Evolutionary conservation across 2,888 invertebrate species (phyloP), one percentile per base, ranked within the genome.

Genomic region (Torymus tubicola): DNA sequence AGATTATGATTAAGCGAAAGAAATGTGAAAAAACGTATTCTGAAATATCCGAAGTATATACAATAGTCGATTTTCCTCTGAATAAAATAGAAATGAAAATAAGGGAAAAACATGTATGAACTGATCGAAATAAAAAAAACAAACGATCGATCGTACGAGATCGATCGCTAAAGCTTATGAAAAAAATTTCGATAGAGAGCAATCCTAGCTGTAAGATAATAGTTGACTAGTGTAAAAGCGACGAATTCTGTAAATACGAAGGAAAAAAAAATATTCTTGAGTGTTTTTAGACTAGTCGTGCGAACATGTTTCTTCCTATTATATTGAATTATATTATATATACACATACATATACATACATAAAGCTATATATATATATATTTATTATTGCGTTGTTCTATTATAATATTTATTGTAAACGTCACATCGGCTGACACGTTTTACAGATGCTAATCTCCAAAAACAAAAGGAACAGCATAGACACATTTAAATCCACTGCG

Each of bases 361-460:
- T 84, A 85, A 80, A 84, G 82, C 83, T 81, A 83, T 74, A 84
- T 81, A 81, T 75, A 87, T 87, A 89, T 87, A 88, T 88, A 90
- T 89, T 90, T 90, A 90, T 90, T 89, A 90, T 90, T 90, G 88
- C 89, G 90, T 90, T 90, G 87, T 89, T 89, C 89, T 88, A 89
- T 90, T 90, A 87, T 89, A 89, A 90, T 90, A 90, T 90, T 90
- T 90, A 90, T 90, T 90, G 87, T 88, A 87, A 89, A 80, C 53
- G 78, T 80, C 78, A 60, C 85, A 85, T 87, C 85, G 85, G 85
- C 85, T 86, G 85, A 87, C 84, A 83, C 84, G 86, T 87, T 87
- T 87, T 87, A 86, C 86, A 86, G 80, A 81, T 78, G 77, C 78
- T 81, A 80, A 81, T 75, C 68, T 71, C 73, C 73, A 78, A 68